phyloP scores from a whole-genome alignment of 2,113 vertebrate genomes.

The Tragelaphus buxtoni region DNA sequence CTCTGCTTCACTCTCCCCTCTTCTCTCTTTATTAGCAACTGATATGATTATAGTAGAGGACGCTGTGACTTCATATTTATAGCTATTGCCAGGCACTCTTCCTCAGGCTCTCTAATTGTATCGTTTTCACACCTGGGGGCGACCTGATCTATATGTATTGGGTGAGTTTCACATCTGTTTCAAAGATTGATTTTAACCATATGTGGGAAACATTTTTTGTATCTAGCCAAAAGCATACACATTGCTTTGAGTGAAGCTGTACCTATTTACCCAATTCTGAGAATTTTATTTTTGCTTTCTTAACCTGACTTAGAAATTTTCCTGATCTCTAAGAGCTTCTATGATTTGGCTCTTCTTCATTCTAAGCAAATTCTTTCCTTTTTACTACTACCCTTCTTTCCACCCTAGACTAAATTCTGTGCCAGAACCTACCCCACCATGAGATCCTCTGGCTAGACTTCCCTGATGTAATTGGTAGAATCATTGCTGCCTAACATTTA shows the following conservation, averaged over 20 bases:
- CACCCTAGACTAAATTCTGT: neutral
- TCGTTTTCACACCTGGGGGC: neutral
- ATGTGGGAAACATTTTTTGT: neutral
- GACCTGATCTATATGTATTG: neutral
- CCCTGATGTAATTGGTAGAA: neutral
- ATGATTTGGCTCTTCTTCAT: neutral
- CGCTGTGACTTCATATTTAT: fast-evolving
- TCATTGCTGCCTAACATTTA: neutral
- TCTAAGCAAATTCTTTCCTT: neutral
- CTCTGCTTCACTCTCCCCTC: no score
- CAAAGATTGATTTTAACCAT: neutral
- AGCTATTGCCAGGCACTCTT: fast-evolving
- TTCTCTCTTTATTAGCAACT: neutral
- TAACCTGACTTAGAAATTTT: neutral
- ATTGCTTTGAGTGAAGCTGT: neutral
- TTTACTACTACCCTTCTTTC: neutral
- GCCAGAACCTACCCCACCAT: fast-evolving
- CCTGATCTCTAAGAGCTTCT: neutral
- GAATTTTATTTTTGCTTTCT: neutral
- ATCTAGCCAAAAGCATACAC: neutral
- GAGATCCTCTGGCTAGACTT: no score
- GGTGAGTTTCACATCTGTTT: neutral
- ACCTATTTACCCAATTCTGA: neutral
- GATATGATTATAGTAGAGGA: fast-evolving
- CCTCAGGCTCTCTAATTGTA: no score